A percentile compares a stretch with the other conserved stretches of the same genome.
phyloP scores from a whole-genome alignment of 2,888 invertebrate genomes.

The Himalopsyche anomala region DNA sequence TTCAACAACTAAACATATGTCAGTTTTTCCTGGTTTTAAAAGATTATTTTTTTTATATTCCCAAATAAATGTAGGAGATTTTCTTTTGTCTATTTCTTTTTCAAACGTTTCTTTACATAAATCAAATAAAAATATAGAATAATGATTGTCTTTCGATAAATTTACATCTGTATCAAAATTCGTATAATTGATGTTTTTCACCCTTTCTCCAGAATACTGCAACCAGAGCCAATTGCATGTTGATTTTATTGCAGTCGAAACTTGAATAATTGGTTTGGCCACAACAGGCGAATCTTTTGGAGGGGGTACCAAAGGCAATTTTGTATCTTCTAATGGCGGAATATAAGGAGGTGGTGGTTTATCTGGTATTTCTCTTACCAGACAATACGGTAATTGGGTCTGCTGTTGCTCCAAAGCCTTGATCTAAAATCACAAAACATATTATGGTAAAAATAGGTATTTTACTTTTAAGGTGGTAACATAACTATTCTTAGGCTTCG shows the following conservation, averaged over 20 bases:
- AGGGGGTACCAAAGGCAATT: slow-evolving; percentile 9
- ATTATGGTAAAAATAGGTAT: no score
- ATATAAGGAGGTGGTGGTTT: slow-evolving; percentile 65
- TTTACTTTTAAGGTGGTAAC: no score
- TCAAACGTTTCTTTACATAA: slow-evolving; percentile 61
- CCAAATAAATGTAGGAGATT: slow-evolving; percentile 49
- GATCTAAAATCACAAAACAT: slow-evolving; percentile 58
- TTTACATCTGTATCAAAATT: slow-evolving; percentile 43
- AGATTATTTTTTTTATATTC: slow-evolving; percentile 53
- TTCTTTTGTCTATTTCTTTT: slow-evolving; percentile 42
- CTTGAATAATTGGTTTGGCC: slow-evolving; percentile 36
- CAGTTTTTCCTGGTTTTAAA: slow-evolving; percentile 23
- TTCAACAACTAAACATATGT: slow-evolving; percentile 57
- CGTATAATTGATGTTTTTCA: slow-evolving; percentile 10
- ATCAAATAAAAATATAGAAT: slow-evolving; percentile 61
- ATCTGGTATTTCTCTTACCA: slow-evolving; percentile 64
- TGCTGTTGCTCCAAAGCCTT: slow-evolving; percentile 63
- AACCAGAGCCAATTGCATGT: slow-evolving; percentile 59
- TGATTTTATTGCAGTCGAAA: slow-evolving; percentile 49
- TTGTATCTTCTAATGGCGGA: slow-evolving; percentile 61
- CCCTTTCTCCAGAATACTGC: slow-evolving; percentile 44
- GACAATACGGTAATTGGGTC: slow-evolving; percentile 60
- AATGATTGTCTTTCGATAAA: slow-evolving; percentile 24
- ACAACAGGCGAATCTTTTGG: slow-evolving; percentile 27
- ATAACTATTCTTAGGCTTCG: no score